phyloP scores from a whole-genome alignment of 2,113 vertebrate species.

The Thoracochromis brauschi region DNA sequence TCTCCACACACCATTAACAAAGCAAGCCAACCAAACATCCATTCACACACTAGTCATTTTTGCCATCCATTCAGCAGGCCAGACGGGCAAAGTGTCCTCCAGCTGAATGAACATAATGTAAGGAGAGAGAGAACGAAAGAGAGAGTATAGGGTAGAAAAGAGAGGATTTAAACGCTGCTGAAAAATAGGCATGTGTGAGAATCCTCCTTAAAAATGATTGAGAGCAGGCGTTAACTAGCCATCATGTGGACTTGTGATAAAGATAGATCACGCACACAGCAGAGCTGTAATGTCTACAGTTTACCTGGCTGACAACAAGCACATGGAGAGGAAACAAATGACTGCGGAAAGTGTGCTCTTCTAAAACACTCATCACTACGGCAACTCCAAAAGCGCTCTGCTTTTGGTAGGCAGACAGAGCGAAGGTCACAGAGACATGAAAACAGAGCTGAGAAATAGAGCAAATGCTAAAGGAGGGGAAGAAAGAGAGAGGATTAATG shows the following conservation, averaged over 20 bases:
- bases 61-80: constrained; percentile 34
- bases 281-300: constrained; percentile 18
- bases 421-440: constrained; percentile 34
- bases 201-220: constrained; percentile 22
- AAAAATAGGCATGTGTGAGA: background rate
- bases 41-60: constrained; percentile 39
- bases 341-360: constrained; percentile 30
- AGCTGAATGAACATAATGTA: constrained; percentile 13
- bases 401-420: constrained; percentile 31
- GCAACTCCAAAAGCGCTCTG: background rate
- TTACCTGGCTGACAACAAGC: constrained; percentile 21
- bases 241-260: constrained; percentile 2
- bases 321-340: constrained; percentile 41
- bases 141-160: background rate
- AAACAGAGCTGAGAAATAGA: constrained; percentile 17
- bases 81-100: constrained; percentile 9
- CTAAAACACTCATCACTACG: constrained; percentile 1
- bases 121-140: background rate
- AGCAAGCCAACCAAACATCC: constrained; percentile 34
- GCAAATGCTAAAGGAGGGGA: background rate
- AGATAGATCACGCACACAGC: background rate
- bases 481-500: constrained; percentile 36
- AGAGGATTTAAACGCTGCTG: background rate
- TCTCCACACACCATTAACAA: constrained; percentile 44
- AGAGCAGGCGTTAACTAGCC: background rate